These are phyloP conservation scores for Corydoras sp. DNA, from an alignment of 2,113 vertebrate species.

Conservation along the genomic window DNA sequence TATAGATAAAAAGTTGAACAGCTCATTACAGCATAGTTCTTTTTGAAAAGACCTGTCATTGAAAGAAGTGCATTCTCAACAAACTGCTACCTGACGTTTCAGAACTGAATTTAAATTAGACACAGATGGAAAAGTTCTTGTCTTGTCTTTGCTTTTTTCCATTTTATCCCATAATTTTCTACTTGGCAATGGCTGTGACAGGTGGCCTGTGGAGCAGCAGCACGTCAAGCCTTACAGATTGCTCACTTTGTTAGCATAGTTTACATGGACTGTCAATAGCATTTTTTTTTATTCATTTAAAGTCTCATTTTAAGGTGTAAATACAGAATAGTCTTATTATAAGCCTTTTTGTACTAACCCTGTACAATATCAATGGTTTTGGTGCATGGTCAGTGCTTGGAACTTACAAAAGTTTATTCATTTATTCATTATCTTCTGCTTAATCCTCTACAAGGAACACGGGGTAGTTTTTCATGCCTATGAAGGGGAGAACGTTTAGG, in stretches of 20 bases:
- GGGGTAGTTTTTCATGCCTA: too few relatives aligned
- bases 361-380: too few relatives aligned
- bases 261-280: slow-evolving; percentile 7
- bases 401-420: too few relatives aligned
- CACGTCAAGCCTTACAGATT: not conserved
- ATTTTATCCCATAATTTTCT: slow-evolving; percentile 10
- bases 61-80: not conserved
- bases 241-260: slow-evolving; percentile 1
- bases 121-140: not conserved
- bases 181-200: not conserved
- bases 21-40: not conserved
- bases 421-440: too few relatives aligned
- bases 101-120: slow-evolving; percentile 15
- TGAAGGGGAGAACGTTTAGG: too few relatives aligned
- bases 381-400: too few relatives aligned
- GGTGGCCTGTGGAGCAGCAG: slow-evolving; percentile 6
- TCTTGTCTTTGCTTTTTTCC: slow-evolving; percentile 11
- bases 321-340: not conserved
- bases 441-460: too few relatives aligned
- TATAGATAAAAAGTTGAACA: not conserved
- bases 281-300: not conserved
- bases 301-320: not conserved
- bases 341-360: too few relatives aligned
- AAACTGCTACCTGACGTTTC: not conserved
- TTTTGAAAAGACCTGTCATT: not conserved